phyloP scores from a whole-genome alignment of 2,888 invertebrate species.

The Gastrophysa polygoni region DNA sequence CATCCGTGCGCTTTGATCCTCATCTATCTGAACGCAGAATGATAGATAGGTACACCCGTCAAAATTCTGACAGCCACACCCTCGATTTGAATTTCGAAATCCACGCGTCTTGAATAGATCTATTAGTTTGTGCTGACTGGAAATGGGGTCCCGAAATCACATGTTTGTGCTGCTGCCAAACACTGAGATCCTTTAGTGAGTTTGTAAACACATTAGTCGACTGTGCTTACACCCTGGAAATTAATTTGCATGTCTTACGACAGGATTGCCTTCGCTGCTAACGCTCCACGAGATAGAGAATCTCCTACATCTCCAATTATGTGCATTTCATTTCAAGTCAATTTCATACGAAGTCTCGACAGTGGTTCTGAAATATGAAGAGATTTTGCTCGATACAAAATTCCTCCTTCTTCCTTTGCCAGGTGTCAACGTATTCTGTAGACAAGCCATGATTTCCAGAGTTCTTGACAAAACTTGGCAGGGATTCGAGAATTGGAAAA shows the following conservation, averaged over 20 bases:
- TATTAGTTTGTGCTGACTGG: conserved; percentile 38
- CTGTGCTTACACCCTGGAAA: conserved; percentile 33
- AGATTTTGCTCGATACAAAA: too few relatives aligned
- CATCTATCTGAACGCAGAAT: too few relatives aligned
- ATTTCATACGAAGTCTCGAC: too few relatives aligned
- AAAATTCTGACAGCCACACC: background rate
- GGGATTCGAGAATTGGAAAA: too few relatives aligned
- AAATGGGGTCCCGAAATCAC: conserved; percentile 39
- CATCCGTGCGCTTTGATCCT: too few relatives aligned
- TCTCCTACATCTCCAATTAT: too few relatives aligned
- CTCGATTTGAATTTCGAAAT: conserved; percentile 6
- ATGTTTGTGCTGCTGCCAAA: conserved; percentile 40
- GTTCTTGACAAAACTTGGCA: too few relatives aligned
- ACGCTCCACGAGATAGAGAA: background rate
- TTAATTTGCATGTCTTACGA: conserved; percentile 30
- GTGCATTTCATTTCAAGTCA: too few relatives aligned
- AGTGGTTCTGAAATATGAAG: too few relatives aligned
- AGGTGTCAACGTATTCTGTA: too few relatives aligned
- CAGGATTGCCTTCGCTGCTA: conserved; percentile 13
- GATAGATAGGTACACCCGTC: background rate
- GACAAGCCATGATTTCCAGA: too few relatives aligned
- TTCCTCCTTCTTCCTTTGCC: too few relatives aligned
- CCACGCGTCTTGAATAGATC: conserved; percentile 20
- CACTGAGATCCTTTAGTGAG: conserved; percentile 39
- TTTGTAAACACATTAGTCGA: conserved; percentile 44